Percentiles rank a stretch among this genome's conserved stretches.
Evolutionary conservation across 2,113 vertebrate species (phyloP).

Genomic region (Pan troglodytes): NHGRI_mPanTro3-v2.1_pri NC_086016.1:42144001-42144500

Average conservation of each 20-base stretch:
- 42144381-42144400: neutral
- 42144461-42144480: neutral
- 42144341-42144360: neutral
- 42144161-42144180: neutral
- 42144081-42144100: neutral
- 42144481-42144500: neutral
- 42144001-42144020: too few species aligned
- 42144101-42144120: neutral
- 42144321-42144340: neutral
- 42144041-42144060: too few species aligned
- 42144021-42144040: fast-evolving
- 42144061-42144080: too few species aligned
- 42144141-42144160: neutral
- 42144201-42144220: neutral
- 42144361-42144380: neutral
- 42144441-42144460: neutral
- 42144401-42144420: neutral
- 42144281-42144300: neutral
- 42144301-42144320: too few species aligned
- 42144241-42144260: neutral
- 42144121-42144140: neutral
- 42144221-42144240: neutral
- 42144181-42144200: neutral
- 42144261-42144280: neutral
- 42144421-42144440: neutral